Conservation (phyloP, 2,797 vertebrate genomes). For the Tenualosa ilisha region DNA sequence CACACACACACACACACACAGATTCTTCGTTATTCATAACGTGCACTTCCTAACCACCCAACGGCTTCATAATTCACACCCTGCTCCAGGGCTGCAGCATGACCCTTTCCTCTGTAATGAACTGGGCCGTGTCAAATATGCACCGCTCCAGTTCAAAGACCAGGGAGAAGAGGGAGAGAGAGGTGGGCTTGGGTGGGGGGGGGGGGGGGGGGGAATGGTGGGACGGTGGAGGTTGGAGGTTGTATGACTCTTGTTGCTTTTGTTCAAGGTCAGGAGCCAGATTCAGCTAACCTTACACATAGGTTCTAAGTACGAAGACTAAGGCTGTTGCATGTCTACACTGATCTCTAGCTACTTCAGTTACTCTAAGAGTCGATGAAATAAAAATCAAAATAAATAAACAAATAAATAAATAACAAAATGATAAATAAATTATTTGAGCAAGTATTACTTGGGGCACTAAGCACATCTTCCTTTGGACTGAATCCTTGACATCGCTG, state of each 20-base stretch:
- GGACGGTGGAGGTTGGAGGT: too few species aligned
- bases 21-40: conserved; percentile 46
- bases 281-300: neutral
- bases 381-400: neutral
- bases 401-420: neutral
- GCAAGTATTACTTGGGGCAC: neutral
- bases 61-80: conserved; percentile 53
- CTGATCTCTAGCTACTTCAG: neutral
- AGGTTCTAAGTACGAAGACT: neutral
- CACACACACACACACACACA: conserved; percentile 31
- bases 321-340: neutral
- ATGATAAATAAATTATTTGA: neutral
- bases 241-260: neutral
- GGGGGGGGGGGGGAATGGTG: too few species aligned
- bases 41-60: conserved; percentile 47
- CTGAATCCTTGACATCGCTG: neutral
- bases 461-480: neutral
- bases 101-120: conserved; percentile 43
- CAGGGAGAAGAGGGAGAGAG: conserved; percentile 4
- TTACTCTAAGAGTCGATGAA: neutral
- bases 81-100: conserved; percentile 41
- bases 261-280: neutral
- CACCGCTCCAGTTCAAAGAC: conserved; percentile 35
- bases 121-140: conserved; percentile 38
- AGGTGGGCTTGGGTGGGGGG: neutral